Evolutionary conservation across 1,140 invertebrate genomes (phyloP).

Genomic region (Pinna nobilis): DNA sequence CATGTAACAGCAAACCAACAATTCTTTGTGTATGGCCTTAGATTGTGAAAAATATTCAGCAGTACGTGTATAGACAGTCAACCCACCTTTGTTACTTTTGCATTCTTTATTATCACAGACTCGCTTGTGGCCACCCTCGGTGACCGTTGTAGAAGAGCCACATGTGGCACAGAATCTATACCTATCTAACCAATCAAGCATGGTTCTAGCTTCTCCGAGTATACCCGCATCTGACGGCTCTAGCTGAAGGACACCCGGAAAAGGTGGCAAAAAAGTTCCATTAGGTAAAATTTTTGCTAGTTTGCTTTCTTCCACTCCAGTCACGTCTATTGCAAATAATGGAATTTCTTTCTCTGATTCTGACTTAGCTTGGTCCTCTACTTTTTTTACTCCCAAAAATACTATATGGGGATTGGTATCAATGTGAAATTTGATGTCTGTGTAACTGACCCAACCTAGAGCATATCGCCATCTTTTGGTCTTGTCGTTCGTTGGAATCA

Average conservation of each 20-base stretch:
- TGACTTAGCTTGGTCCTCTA: slow-evolving; percentile 40
- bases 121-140: slow-evolving; percentile 72
- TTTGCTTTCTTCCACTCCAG: slow-evolving; percentile 39
- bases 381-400: slow-evolving; percentile 61
- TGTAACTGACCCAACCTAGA: slow-evolving; percentile 52
- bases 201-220: slow-evolving; percentile 72
- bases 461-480: slow-evolving; percentile 45
- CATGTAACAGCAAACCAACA: no score
- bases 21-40: no score
- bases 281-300: slow-evolving; percentile 41
- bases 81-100: slow-evolving; percentile 64
- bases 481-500: slow-evolving; percentile 18
- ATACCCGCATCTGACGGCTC: slow-evolving; percentile 64
- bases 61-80: background rate
- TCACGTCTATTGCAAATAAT: slow-evolving; percentile 71
- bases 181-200: slow-evolving; percentile 74
- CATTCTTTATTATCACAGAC: slow-evolving; percentile 69
- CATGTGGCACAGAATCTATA: slow-evolving; percentile 76
- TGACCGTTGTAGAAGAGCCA: slow-evolving; percentile 66
- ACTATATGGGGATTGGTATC: slow-evolving; percentile 52
- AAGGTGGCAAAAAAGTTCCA: slow-evolving; percentile 48
- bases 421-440: slow-evolving; percentile 51
- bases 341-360: slow-evolving; percentile 39
- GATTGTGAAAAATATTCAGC: no score
- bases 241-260: slow-evolving; percentile 60